These are phyloP conservation scores for Lucilia sericata DNA, from an alignment of 1,140 invertebrate species.

Conservation along the genomic window DNA sequence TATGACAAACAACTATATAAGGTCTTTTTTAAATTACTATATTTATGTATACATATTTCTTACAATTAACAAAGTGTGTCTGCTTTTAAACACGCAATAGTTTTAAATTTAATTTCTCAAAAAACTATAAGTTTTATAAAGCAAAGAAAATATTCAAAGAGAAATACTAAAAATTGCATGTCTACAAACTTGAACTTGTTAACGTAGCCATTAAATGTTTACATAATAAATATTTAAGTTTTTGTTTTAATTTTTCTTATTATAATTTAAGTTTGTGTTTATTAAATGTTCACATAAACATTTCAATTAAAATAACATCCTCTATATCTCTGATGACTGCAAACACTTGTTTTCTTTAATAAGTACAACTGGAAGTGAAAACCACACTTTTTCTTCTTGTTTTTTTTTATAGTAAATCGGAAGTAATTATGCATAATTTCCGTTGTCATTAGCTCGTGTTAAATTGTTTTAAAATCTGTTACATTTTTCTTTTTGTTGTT, in stretches of 20 bases:
- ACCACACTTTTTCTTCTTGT: not conserved
- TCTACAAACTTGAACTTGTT: conserved; percentile 20
- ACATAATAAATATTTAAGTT: not conserved
- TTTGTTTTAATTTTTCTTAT: not conserved
- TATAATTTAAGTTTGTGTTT: not conserved
- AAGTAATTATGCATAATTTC: conserved; percentile 21
- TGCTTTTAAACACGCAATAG: not conserved
- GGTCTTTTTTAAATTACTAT: not conserved
- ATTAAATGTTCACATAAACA: not conserved
- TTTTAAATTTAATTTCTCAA: not conserved
- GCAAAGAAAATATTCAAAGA: not conserved
- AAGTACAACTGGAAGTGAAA: not conserved
- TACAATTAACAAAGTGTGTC: not conserved
- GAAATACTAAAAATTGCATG: not conserved
- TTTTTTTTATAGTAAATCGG: not conserved
- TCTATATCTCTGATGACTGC: not conserved
- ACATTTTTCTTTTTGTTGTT: not conserved
- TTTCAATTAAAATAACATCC: not conserved
- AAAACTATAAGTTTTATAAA: not conserved
- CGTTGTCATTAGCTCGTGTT: conserved; percentile 20
- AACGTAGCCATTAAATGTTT: not conserved
- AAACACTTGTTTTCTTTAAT: not conserved
- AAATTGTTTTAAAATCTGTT: not conserved
- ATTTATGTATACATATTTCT: not conserved
- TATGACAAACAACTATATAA: too few species aligned